Evolutionary conservation across 2,797 vertebrate species (phyloP).

Genomic region (Potorous gilbertii): DNA sequence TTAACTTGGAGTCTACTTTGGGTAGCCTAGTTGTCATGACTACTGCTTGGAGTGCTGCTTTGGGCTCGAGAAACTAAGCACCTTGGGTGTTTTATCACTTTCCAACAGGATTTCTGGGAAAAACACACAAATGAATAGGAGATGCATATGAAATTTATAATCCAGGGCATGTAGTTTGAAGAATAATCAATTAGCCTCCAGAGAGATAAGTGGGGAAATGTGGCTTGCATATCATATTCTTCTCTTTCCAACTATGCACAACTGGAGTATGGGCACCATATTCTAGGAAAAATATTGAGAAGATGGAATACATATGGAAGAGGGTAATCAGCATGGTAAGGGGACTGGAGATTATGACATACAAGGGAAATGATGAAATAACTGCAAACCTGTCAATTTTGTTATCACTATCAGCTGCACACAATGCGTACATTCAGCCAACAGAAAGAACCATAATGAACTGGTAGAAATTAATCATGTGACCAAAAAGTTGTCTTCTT

Average conservation of each 20-base stretch:
- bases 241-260: neutral
- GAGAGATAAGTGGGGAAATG: constrained; percentile 69
- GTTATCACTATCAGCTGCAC: neutral
- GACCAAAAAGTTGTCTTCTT: neutral
- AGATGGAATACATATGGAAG: neutral
- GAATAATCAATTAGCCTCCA: constrained; percentile 76
- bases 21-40: neutral
- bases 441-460: neutral
- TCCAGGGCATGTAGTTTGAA: constrained; percentile 64
- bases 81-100: constrained; percentile 37
- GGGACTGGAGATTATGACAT: neutral
- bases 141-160: constrained; percentile 55
- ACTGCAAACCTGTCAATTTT: neutral
- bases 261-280: neutral
- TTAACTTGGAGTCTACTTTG: neutral
- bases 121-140: neutral
- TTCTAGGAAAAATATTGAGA: neutral
- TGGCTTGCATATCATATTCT: neutral
- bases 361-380: neutral
- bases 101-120: fast-evolving
- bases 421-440: neutral
- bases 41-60: neutral
- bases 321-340: neutral
- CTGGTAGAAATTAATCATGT: neutral
- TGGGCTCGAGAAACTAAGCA: neutral